Base-by-base conservation (phyloP, 2,113 vertebrate species). In the Lasiurus cinereus region DNA sequence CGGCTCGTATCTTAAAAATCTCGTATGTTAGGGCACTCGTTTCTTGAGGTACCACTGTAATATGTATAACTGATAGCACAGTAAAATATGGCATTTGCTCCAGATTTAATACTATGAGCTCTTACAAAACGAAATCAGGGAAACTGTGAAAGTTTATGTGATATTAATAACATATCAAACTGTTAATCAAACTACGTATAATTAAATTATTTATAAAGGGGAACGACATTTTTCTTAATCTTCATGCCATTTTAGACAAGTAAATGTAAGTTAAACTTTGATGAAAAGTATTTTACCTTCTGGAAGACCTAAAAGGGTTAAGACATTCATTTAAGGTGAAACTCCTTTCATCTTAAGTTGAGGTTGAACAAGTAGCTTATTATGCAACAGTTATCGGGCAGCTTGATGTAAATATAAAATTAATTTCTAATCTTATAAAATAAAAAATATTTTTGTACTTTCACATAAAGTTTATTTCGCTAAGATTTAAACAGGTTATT, bases 101-200 rank as follows among this genome's bases (percentile, higher is more conserved):
- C 87, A 93, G 82, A 95, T 46, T 85, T 83, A 94, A 95, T 69
- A 94, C 31, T 69, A 92, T 43, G 48, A 95, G 31, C 64, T 73
- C 39, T 95, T 48, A 96, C 9, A 59, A 90, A 95, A 96, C 19
- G 4, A 94, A 31, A 50, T 67, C n/a, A 77, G 24, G 36, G 54
- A 80, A 90, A 76, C 24, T 27, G 6, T 72, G 0, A 48, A 70
- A 66, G 86, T 86, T 73, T 80, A 89, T 13, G 18, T 18, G 77
- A 97, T 80, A 36, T 52, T 76, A 95, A 10, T 66, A 72, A 11
- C 1, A 93, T 2, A 15, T 19, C 43, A 83, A 88, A 70, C 27
- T 87, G 54, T 19, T 69, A 78, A 50, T 74, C 21, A 82, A 93
- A 94, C 67, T 94, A 8, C 39, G 39, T 39, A 5, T 3, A 93